Percentiles rank a stretch among this genome's conserved stretches.
These are phyloP conservation scores for Arion vulgaris DNA, from an alignment of 1,140 invertebrate genomes.

Conservation along the genomic window DNA sequence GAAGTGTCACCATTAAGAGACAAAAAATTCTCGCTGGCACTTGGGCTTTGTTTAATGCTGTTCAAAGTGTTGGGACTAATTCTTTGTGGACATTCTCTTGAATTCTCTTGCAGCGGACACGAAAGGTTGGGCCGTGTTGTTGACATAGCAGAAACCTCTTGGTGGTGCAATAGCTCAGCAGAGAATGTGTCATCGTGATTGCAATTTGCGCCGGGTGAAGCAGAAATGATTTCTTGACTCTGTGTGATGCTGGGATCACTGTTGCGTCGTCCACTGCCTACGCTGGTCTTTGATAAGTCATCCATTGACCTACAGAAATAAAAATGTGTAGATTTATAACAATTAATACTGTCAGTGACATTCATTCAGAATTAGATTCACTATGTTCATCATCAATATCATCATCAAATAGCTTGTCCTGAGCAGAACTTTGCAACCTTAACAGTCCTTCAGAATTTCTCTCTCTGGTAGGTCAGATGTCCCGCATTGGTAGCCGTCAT, in stretches of 20 bases:
- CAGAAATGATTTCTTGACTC: slow-evolving; percentile 30
- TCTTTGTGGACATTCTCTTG: background rate
- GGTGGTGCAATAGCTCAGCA: background rate
- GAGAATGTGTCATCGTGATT: slow-evolving; percentile 5
- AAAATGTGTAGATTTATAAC: too few species aligned
- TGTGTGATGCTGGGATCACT: slow-evolving; percentile 84
- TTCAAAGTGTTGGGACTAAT: background rate
- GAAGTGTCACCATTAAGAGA: background rate
- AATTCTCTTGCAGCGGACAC: background rate
- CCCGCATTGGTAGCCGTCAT: too few species aligned
- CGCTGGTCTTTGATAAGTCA: slow-evolving; percentile 73
- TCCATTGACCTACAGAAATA: slow-evolving; percentile 22
- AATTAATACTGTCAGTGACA: too few species aligned
- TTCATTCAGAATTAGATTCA: too few species aligned
- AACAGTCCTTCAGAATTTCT: too few species aligned
- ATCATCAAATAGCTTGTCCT: too few species aligned
- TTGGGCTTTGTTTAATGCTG: background rate
- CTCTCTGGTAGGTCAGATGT: too few species aligned
- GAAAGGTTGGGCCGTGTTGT: background rate
- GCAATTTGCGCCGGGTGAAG: background rate
- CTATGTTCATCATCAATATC: too few species aligned
- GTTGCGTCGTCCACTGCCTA: slow-evolving; percentile 77
- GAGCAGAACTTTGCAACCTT: too few species aligned
- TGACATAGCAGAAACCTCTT: background rate
- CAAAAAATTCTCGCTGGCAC: too few species aligned